Evolutionary conservation across 2,797 vertebrate species (phyloP).

Genomic region (Lepus oiostolus): DNA sequence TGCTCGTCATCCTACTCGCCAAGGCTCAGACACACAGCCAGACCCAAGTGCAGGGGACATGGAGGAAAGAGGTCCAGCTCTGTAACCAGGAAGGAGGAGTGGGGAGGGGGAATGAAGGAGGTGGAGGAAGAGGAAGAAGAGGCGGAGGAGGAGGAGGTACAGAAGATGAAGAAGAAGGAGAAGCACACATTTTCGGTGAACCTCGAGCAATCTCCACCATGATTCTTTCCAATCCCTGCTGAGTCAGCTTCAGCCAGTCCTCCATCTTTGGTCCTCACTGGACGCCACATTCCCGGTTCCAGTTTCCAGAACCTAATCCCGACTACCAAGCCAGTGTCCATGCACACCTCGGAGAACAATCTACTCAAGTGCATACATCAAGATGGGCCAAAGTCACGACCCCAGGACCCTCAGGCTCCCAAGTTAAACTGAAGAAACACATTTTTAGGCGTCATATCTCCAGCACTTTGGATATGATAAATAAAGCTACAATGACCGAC

Average conservation of each 20-base stretch:
- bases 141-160: rapidly evolving
- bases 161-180: not conserved
- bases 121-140: rapidly evolving
- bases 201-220: rapidly evolving
- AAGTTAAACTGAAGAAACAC: not conserved
- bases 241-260: not conserved
- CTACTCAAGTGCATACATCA: not conserved
- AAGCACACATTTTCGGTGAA: not conserved
- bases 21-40: not conserved
- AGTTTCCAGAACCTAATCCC: not conserved
- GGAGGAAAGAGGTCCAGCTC: not conserved
- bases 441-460: not conserved
- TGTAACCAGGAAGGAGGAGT: not conserved
- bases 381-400: not conserved
- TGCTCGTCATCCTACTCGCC: rapidly evolving
- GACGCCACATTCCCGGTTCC: not conserved
- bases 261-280: not conserved
- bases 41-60: not conserved
- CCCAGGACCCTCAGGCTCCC: not conserved
- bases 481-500: not conserved
- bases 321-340: not conserved
- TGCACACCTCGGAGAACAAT: not conserved
- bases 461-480: not conserved
- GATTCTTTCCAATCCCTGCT: not conserved
- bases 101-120: rapidly evolving